Conservation (phyloP, 2,888 invertebrate species). For the Cephus rjabovi region DNA sequence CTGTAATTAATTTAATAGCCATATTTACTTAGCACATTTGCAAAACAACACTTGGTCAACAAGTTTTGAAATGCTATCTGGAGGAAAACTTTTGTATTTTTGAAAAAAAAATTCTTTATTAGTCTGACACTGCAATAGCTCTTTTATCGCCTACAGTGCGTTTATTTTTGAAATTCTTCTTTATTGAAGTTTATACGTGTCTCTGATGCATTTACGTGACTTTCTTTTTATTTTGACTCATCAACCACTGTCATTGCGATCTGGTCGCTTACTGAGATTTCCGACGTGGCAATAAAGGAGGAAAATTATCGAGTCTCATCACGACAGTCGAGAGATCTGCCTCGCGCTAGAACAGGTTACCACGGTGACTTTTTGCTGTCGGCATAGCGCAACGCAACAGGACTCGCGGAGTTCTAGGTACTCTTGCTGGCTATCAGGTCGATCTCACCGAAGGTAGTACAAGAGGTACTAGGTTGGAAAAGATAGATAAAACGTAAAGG, state of each 20-base stretch:
- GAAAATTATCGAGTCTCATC: slow-evolving; percentile 39
- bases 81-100: neutral
- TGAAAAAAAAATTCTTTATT: neutral
- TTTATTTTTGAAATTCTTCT: neutral
- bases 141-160: neutral
- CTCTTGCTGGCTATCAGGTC: neutral
- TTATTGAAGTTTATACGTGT: neutral
- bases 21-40: neutral
- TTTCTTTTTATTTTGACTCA: neutral
- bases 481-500: neutral
- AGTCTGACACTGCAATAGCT: neutral
- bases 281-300: neutral
- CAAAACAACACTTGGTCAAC: neutral
- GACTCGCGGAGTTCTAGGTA: slow-evolving; percentile 34
- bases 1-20: neutral
- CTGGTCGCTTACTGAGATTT: neutral
- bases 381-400: slow-evolving; percentile 24
- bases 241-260: neutral
- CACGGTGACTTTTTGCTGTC: slow-evolving; percentile 46
- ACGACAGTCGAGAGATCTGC: slow-evolving; percentile 24
- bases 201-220: slow-evolving; percentile 1
- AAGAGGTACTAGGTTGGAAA: slow-evolving; percentile 4
- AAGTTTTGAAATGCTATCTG: neutral
- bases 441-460: neutral
- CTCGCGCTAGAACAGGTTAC: slow-evolving; percentile 41